Base-by-base conservation (phyloP, 2,113 vertebrate species). In the Silurus glanis region DNA sequence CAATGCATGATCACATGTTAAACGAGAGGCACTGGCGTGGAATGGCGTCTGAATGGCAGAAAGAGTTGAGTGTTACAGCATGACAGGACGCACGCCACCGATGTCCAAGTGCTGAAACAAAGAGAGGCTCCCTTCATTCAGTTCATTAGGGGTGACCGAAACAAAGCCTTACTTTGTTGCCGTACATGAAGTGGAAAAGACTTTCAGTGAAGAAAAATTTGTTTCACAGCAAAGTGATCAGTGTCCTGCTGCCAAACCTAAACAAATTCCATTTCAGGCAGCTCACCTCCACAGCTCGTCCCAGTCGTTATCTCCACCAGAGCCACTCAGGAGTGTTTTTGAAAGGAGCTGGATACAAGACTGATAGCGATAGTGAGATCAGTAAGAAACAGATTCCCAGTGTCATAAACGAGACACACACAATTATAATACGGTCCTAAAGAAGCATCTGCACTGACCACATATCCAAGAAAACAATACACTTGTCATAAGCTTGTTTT, bases 251-350 rank as follows among this genome's bases (percentile, higher is more conserved):
- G 91, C 93, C 92, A 94, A 94, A 94, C 88, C 90, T 93, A 94
- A 94, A 95, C 94, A 94, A 94, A 95, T 95, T 95, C 95, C 94
- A 93, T 93, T 89, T 94, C 90, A 91, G 91, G 92, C 91, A 92
- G 92, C 92, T 94, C 93, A 55, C 93, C 92, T 94, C 90, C 88
- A 81, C 84, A 87, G 86, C 90, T 91, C 62, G 64, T 94, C 93
- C 91, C 78, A 86, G 91, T 87, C 87, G 92, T 89, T 92, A 94
- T 94, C 94, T 93, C 83, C n/a, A 88, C 90, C 89, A 59, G 90
- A 89, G 90, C 84, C 87, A 82, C 89, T 92, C 45, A 49, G 4
- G 17, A 13, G 45, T 49, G 74, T 16, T n/a, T 37, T 53, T 53
- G 12, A 53, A 76, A 25, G 25, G 49, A 12, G 10, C 5, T 53